Base-by-base conservation (phyloP, 2,888 invertebrate species). In the Zeuzera pyrina region DNA sequence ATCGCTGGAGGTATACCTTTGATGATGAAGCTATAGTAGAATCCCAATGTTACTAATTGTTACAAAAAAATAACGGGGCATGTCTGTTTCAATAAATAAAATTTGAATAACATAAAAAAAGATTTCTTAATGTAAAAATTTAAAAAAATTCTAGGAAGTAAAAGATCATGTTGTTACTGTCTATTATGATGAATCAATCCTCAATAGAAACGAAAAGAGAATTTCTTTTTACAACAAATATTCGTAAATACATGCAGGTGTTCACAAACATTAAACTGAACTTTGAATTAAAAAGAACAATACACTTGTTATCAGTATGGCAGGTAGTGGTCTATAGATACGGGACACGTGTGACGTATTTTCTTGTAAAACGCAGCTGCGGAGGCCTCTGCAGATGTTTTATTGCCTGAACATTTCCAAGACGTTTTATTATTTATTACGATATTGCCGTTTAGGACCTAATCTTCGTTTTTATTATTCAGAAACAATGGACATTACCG, bases 391-490 rank as follows among this genome's bases (percentile, higher is more conserved):
- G 64, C 81, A 81, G 81, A 79, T 83, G 83, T 79, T 83, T 83
- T 83, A 83, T 73, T 79, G 63, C 63, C 66, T 65, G 76, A 77
- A 72, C 62, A 72, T 78, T 83, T 78, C 73, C 70, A 76, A 79
- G 77, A 67, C 71, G 68, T 54, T 72, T 77, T 76, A 72, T 71
- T 76, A 76, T 79, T 79, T 78, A 79, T 78, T 74, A 76, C 73
- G 63, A 76, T 74, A 78, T 77, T 76, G 71, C 77, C 67, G 70
- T 77, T 81, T 77, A 74, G 70, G 71, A 71, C 68, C 74, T 81
- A 81, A 83, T 81, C 78, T 73, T 55, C 68, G 58, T 63, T 77
- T 78, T 77, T 78, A 79, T 74, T 78, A 67, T 73, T 42, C 46
- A 56, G 70, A 73, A 78, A 83, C 83, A 83, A 83, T 83, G 78